Conservation (phyloP, 92 coral and sea anemone genomes). For the Pocillopora grandis region DNA sequence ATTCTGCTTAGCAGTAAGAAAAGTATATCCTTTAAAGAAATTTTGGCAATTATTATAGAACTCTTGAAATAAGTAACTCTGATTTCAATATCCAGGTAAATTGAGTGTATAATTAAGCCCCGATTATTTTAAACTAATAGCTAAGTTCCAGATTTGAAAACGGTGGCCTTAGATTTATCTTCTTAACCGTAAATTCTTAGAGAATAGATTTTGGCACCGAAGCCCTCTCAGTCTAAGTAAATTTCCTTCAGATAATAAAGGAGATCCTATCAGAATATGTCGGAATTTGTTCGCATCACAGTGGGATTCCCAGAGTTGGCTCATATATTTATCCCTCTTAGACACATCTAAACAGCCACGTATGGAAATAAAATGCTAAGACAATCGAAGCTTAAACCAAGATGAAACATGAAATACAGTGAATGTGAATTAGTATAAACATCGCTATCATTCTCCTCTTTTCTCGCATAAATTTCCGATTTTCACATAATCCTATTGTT, state of each 20-base stretch:
- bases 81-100: not conserved
- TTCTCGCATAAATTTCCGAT: not conserved
- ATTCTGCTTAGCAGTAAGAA: not conserved
- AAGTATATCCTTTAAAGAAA: not conserved
- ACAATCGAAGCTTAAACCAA: no score
- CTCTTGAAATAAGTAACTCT: not conserved
- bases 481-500: not conserved
- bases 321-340: no score
- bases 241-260: no score
- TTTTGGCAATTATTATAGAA: not conserved
- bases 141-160: not conserved
- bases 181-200: not conserved
- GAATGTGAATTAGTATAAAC: no score
- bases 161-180: not conserved
- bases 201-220: not conserved
- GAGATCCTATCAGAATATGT: no score
- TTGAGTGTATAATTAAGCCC: not conserved
- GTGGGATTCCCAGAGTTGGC: no score
- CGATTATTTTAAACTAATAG: not conserved
- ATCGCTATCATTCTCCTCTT: no score
- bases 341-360: no score
- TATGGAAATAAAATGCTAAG: no score
- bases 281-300: no score
- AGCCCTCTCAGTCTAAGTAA: no score
- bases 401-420: no score